A percentile compares a stretch with the other conserved stretches of the same genome.
Conservation (phyloP, 1,140 invertebrate genomes). For the Drosophila fuyamai region DNA sequence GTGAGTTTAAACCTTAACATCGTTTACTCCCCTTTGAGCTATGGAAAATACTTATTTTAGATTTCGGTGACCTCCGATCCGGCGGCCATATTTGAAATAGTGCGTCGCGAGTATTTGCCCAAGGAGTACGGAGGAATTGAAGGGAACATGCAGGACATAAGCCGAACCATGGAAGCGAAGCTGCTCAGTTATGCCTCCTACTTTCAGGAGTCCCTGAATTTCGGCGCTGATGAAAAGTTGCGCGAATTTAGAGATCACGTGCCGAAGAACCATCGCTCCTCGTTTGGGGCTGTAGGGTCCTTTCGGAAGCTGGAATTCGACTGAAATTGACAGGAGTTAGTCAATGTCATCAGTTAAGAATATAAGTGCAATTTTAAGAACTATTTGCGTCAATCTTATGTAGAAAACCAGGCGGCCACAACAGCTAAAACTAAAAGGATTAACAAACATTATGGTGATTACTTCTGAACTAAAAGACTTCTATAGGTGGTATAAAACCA, state of each 20-base stretch:
- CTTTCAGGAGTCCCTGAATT: slow-evolving; percentile 85
- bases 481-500: neutral
- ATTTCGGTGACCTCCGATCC: slow-evolving; percentile 71
- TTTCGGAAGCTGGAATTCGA: slow-evolving; percentile 85
- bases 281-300: slow-evolving; percentile 87
- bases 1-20: slow-evolving; percentile 23
- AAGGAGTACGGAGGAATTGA: slow-evolving; percentile 86
- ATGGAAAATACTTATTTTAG: slow-evolving; percentile 18
- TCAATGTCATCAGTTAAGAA: neutral
- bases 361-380: slow-evolving; percentile 2
- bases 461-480: neutral
- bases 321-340: slow-evolving; percentile 19
- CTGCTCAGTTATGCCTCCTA: slow-evolving; percentile 84
- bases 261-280: slow-evolving; percentile 84
- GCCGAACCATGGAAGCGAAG: slow-evolving; percentile 86
- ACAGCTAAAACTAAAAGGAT: neutral
- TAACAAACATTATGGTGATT: neutral
- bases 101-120: slow-evolving; percentile 85
- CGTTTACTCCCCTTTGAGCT: no score
- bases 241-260: slow-evolving; percentile 84
- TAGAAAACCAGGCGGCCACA: neutral
- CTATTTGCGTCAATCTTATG: slow-evolving; percentile 1
- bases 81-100: slow-evolving; percentile 84
- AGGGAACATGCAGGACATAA: slow-evolving; percentile 84
- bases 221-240: slow-evolving; percentile 86